A percentile compares a stretch with the other conserved stretches of the same genome.
These are phyloP conservation scores for Drosophila pseudoananassae DNA, from an alignment of 1,140 invertebrate species.

Conservation along the genomic window DNA sequence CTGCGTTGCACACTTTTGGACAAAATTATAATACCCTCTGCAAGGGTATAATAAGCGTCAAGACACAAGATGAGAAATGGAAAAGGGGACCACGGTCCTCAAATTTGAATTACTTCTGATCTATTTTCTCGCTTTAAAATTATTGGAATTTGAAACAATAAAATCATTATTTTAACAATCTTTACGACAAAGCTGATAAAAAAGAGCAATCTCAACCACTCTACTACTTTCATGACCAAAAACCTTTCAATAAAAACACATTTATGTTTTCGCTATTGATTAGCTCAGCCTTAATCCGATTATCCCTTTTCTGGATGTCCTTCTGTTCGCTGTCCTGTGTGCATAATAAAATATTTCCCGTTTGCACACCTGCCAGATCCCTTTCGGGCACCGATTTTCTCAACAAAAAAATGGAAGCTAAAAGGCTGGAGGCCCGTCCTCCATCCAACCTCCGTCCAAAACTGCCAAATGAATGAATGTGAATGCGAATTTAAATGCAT, in stretches of 20 bases:
- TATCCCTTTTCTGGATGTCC: not conserved
- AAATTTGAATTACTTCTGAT: not conserved
- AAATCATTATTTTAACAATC: too few species aligned
- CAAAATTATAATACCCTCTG: too few species aligned
- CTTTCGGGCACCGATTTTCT: constrained; percentile 23
- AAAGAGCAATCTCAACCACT: not conserved
- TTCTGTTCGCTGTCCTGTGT: not conserved
- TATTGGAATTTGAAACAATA: not conserved
- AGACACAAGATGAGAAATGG: not conserved
- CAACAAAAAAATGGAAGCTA: constrained; percentile 12
- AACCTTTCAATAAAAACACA: constrained; percentile 29
- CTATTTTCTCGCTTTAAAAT: too few species aligned
- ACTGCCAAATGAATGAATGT: constrained; percentile 40
- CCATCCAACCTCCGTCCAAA: constrained; percentile 6
- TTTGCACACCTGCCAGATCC: constrained; percentile 63
- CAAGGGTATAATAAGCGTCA: too few species aligned
- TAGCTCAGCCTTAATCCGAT: constrained; percentile 19
- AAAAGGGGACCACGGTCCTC: not conserved
- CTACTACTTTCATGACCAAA: constrained; percentile 8
- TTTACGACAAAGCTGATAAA: not conserved
- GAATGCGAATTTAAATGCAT: constrained; percentile 51
- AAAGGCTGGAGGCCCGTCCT: constrained; percentile 46
- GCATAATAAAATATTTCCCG: constrained; percentile 56
- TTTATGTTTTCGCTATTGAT: constrained; percentile 54
- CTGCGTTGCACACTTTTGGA: too few species aligned